Evolutionary conservation across 2,888 invertebrate genomes (phyloP), one percentile per base, ranked within the genome.

Genomic region (Cosmopolites sordidus): DNA sequence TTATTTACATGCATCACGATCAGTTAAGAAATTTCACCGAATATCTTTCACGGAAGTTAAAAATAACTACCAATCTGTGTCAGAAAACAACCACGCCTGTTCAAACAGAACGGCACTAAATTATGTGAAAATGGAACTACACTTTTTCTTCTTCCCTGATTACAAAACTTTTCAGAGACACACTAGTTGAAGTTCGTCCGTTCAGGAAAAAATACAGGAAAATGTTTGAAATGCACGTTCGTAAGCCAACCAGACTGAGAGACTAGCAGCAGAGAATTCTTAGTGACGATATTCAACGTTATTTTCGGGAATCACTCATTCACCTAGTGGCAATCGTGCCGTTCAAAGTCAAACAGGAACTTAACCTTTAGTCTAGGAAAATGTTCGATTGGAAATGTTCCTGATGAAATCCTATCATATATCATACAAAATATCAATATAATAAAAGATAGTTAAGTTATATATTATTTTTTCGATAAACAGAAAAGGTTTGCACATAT

Each of bases 291-390:
- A 33, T 46, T 14, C 22, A 3, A 41, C 37, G 52, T 51, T 58
- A 58, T 58, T 58, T 54, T 54, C 44, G 45, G 57, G 57, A 54
- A 58, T 58, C 57, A 58, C 45, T 54, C 57, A 44, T 16, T 54
- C 50, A 48, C 50, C 57, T 57, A 57, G 53, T 57, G 57, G 33
- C 33, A 33, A 33, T 11, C 33, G n/a, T 33, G 33, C 33, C 33
- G 33, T 33, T 33, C 33, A 33, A 33, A 33, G 33, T 33, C 33
- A 33, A 27, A n/a, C 33, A 33, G 33, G 33, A 33, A 33, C 33
- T 33, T 33, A 33, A 40, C 39, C 9, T 51, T 16, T 48, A 45
- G 48, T 48, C 48, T 27, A 48, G 48, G 48, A 54, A 45, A 40
- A 37, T 22, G 22, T 22, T 33, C 33, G 33, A 12, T 22, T 33